Base-by-base conservation (phyloP, 2,797 vertebrate genomes). In the Mus spretus region DNA sequence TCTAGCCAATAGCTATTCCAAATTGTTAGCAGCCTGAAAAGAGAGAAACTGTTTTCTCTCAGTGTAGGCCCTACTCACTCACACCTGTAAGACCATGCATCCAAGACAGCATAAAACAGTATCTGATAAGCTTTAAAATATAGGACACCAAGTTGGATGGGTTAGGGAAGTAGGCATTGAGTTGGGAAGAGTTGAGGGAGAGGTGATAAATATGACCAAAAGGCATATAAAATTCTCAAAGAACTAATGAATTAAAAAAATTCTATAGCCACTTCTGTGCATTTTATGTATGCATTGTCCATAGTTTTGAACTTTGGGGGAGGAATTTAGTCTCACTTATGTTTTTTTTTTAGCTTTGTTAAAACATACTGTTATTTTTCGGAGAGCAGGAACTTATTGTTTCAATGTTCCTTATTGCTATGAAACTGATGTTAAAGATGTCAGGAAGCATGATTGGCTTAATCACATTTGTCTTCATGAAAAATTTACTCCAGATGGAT, bases 341-440 rank as follows among this genome's bases (percentile, higher is more conserved):
- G 80, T n/a, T 95, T 47, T 47, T 84, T 95, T 85, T 89, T 65
- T 77, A 31, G 37, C 24, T 86, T 93, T 91, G n/a, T 61, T 83
- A 50, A 90, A 86, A 74, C 4, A 28, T 80, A 74, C 3, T 72
- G 6, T 75, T 37, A 92, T 24, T 75, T 90, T 93, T 75, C 44
- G 59, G 44, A 80, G 26, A 81, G 10, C 15, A 90, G 0, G 13
- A 10, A 65, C 55, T 20, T 87, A 20, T 63, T 95, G 8, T 50
- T 90, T 84, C 74, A 90, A 63, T 50, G 61, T 72, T n/a, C 3
- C 55, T 82, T 57, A 74, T 65, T 87, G n/a, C 31, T 95, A 5
- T 74, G 55, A 93, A 77, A 15, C 6, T 93, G 2, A 17, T 53
- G 20, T 26, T 94, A 75, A 91, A 34, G 91, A 40, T 81, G 13